phyloP scores from a whole-genome alignment of 1,140 invertebrate genomes.

The Microvelia longipes region DNA sequence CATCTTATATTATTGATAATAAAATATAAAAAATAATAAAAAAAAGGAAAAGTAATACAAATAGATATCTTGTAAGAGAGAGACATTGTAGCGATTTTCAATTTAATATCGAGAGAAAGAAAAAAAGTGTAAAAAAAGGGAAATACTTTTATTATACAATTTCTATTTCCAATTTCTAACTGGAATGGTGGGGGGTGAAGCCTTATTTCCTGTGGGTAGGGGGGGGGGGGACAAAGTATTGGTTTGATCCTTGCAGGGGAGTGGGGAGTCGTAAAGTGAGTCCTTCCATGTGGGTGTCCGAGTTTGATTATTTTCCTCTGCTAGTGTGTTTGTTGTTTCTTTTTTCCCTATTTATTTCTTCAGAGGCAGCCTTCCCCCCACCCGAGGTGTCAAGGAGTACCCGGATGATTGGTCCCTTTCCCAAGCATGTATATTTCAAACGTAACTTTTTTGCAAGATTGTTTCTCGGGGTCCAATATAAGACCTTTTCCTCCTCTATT shows the following conservation, averaged over 20 bases:
- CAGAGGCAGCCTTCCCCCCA: too few species aligned
- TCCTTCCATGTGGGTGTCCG: neutral
- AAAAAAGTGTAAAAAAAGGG: too few species aligned
- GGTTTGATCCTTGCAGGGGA: neutral
- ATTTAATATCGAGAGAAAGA: too few species aligned
- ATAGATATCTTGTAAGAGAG: too few species aligned
- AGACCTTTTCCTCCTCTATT: neutral
- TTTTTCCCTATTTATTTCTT: neutral
- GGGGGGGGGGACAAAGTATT: neutral
- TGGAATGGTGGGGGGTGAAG: too few species aligned
- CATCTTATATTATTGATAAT: too few species aligned
- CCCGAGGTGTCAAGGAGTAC: neutral
- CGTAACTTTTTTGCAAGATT: neutral
- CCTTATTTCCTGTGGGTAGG: too few species aligned
- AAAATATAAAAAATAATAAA: too few species aligned
- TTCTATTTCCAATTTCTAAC: too few species aligned
- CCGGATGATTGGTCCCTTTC: constrained; percentile 1
- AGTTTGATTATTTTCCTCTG: neutral
- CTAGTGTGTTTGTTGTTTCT: neutral
- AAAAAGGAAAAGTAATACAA: too few species aligned
- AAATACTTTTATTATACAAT: too few species aligned
- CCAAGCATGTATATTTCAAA: constrained; percentile 1
- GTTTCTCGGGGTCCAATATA: neutral
- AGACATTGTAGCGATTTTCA: too few species aligned
- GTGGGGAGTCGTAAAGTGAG: neutral